Evolutionary conservation across 2,888 invertebrate species (phyloP).

Genomic region (Caenorhabditis becei): DNA sequence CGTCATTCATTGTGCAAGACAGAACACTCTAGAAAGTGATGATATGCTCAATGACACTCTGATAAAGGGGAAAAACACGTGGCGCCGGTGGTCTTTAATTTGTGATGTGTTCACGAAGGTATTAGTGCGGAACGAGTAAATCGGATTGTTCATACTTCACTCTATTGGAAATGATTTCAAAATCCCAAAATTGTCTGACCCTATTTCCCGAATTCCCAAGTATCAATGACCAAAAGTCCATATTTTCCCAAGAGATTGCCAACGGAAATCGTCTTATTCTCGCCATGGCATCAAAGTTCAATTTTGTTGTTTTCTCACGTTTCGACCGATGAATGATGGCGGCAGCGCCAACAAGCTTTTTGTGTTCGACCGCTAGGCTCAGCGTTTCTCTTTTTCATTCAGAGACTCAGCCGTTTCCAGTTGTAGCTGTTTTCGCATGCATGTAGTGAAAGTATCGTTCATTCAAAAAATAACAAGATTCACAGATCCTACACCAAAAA

Average conservation of each 20-base stretch:
- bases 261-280: neutral
- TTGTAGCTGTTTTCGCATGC: too few species aligned
- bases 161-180: neutral
- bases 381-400: too few species aligned
- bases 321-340: neutral
- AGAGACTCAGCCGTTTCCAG: too few species aligned
- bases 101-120: conserved; percentile 4
- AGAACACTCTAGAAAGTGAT: neutral
- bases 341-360: too few species aligned
- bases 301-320: neutral
- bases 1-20: neutral
- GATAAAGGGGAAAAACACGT: conserved; percentile 15
- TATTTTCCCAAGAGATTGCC: conserved; percentile 7
- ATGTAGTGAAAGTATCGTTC: neutral
- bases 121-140: conserved; percentile 16
- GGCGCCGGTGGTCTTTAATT: conserved; percentile 17
- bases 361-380: too few species aligned
- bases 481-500: neutral
- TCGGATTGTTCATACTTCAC: neutral
- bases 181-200: neutral
- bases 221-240: neutral
- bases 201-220: neutral
- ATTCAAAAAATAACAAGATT: too few species aligned
- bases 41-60: conserved; percentile 5
- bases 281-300: conserved; percentile 2